Evolutionary conservation across 2,888 invertebrate species (phyloP).

Genomic region (Linyphia triangularis): DNA sequence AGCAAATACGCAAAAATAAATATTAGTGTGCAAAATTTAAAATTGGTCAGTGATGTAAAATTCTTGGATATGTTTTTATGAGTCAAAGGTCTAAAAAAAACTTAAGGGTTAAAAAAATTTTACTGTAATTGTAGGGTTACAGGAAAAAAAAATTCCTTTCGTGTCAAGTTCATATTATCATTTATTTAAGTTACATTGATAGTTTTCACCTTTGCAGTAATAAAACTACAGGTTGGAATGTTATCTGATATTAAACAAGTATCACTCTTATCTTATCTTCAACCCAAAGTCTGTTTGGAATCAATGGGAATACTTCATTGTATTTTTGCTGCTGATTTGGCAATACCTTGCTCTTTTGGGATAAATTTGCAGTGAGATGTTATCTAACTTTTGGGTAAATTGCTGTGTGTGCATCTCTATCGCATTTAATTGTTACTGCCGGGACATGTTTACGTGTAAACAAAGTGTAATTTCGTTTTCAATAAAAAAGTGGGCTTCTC

Average conservation of each 20-base stretch:
- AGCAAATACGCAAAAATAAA: no score
- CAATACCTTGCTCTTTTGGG: background rate
- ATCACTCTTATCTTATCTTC: conserved; percentile 43
- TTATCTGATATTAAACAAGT: background rate
- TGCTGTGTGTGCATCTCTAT: background rate
- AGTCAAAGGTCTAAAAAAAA: no score
- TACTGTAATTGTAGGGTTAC: no score
- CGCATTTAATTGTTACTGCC: background rate
- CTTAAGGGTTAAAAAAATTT: no score
- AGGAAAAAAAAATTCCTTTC: no score
- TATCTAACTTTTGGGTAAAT: background rate
- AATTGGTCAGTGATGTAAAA: no score
- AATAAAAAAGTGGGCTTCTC: background rate
- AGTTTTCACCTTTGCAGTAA: no score
- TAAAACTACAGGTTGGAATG: background rate
- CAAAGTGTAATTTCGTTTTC: background rate
- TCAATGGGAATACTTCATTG: conserved; percentile 18
- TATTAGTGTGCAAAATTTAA: no score
- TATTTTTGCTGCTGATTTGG: conserved; percentile 21
- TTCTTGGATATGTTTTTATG: no score
- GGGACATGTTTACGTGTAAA: background rate
- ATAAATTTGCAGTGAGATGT: background rate
- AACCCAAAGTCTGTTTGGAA: conserved; percentile 31
- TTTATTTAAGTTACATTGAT: no score
- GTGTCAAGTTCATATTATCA: no score